Evolutionary conservation across 2,888 invertebrate species (phyloP).

Genomic region (Barypeithes pellucidus): DNA sequence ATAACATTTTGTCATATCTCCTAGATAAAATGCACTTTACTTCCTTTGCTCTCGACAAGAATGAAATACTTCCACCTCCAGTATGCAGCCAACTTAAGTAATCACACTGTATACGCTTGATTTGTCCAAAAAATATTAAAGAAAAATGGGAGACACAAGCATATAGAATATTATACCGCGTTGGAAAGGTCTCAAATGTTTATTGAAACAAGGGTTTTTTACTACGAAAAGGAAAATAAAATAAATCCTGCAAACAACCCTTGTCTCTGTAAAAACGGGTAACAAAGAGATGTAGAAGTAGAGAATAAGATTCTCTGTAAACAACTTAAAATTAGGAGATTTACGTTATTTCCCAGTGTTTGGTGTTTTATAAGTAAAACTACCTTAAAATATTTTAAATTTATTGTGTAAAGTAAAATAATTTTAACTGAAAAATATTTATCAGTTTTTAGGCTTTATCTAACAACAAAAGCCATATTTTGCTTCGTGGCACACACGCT

Average conservation of each 20-base stretch:
- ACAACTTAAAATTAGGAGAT: not conserved
- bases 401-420: no score
- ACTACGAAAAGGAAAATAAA: conserved; percentile 4
- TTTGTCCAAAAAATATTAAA: no score
- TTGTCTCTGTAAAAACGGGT: conserved; percentile 9
- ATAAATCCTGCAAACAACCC: conserved; percentile 17
- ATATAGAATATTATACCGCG: not conserved
- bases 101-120: no score
- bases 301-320: not conserved
- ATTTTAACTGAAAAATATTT: no score
- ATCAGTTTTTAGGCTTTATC: no score
- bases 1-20: no score
- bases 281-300: conserved; percentile 3
- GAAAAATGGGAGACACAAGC: not conserved
- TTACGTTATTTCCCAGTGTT: not conserved
- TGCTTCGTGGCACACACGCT: no score
- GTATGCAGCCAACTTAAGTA: no score
- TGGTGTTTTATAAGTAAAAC: not conserved
- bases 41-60: no score
- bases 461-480: no score
- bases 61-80: no score
- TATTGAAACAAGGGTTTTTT: conserved; percentile 9
- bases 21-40: no score
- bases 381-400: not conserved
- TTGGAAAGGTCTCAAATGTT: not conserved